Evolutionary conservation across 2,113 vertebrate species (phyloP).

Genomic region (Dasypus novemcinctus): DNA sequence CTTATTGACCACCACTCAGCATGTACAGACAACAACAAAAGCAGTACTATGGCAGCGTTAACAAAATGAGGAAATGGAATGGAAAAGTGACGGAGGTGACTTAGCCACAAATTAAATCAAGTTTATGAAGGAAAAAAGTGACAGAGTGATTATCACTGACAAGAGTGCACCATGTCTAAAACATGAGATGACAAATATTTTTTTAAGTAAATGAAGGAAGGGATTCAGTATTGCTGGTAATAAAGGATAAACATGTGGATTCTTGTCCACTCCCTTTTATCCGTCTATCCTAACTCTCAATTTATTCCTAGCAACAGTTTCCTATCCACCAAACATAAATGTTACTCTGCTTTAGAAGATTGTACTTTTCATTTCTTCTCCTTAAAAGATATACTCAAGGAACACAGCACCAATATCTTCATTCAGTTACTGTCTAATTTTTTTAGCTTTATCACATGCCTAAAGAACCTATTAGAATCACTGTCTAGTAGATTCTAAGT

Average conservation of each 20-base stretch:
- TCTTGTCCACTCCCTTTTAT: background rate
- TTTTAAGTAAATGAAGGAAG: background rate
- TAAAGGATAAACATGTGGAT: background rate
- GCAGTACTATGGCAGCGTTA: background rate
- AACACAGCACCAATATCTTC: background rate
- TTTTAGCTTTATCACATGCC: background rate
- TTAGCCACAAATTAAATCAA: background rate
- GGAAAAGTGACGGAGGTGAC: background rate
- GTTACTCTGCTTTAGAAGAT: background rate
- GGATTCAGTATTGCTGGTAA: background rate
- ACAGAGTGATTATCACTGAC: background rate
- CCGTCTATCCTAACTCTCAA: background rate
- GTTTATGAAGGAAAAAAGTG: background rate
- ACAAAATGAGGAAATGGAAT: background rate
- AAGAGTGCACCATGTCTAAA: background rate
- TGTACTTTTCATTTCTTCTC: background rate
- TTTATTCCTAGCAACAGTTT: background rate
- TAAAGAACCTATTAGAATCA: background rate
- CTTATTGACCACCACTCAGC: background rate
- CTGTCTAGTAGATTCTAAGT: background rate
- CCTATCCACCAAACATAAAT: background rate
- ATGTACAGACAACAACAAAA: background rate
- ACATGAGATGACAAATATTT: background rate
- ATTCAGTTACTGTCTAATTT: background rate
- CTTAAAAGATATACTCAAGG: background rate